Conservation (phyloP, 2,113 vertebrate genomes). For the Pithys albifrons region DNA sequence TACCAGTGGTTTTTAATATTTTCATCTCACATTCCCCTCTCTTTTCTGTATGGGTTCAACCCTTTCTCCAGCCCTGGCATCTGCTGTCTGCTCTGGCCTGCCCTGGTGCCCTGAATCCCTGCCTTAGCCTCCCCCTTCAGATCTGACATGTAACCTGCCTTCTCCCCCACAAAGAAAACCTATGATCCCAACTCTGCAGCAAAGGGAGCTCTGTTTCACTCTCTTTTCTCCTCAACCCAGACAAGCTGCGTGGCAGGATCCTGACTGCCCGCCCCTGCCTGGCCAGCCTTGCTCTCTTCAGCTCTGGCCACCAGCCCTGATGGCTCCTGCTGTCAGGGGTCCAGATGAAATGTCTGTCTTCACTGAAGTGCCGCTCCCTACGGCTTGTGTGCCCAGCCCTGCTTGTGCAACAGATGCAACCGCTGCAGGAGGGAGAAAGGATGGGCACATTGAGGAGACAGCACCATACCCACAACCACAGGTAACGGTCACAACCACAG, state of each 20-base stretch:
- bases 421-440: not conserved
- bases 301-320: not conserved
- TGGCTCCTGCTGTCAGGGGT: rapidly evolving
- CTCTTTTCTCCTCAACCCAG: not conserved
- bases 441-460: rapidly evolving
- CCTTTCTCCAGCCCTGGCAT: not conserved
- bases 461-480: rapidly evolving
- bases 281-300: rapidly evolving
- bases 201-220: not conserved
- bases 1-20: not conserved
- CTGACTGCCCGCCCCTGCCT: not conserved
- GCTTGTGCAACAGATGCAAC: not conserved
- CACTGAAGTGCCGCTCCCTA: rapidly evolving
- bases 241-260: not conserved
- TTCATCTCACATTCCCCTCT: not conserved
- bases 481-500: rapidly evolving
- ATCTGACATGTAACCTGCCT: not conserved
- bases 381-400: not conserved
- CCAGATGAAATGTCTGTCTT: rapidly evolving
- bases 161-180: not conserved
- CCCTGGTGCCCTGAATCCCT: not conserved
- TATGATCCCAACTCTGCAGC: not conserved
- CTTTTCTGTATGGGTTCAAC: not conserved
- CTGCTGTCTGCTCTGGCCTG: not conserved
- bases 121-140: not conserved